Percentiles rank a stretch among this genome's conserved stretches.
phyloP scores from a whole-genome alignment of 2,113 vertebrate genomes.

The Empidonax traillii region DNA sequence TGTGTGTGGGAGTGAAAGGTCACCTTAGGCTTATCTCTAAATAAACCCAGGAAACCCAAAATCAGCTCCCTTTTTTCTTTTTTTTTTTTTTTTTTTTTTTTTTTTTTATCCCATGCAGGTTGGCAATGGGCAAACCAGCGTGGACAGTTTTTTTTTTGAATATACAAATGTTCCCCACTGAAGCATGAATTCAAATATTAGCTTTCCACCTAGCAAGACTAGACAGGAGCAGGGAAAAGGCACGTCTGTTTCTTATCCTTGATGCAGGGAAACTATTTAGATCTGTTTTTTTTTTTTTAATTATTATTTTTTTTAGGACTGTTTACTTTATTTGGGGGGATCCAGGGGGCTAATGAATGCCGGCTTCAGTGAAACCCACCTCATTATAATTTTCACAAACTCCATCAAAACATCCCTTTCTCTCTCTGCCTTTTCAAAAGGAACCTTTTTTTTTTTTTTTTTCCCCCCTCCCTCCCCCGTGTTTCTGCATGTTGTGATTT shows the following conservation, averaged over 20 bases:
- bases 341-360: slow-evolving; percentile 73
- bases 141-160: slow-evolving; percentile 31
- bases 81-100: background rate
- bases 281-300: slow-evolving; percentile 71
- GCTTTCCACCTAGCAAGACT: slow-evolving; percentile 71
- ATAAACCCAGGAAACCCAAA: slow-evolving; percentile 43
- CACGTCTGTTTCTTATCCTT: slow-evolving; percentile 74
- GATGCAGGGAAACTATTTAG: slow-evolving; percentile 82
- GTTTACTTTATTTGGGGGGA: slow-evolving; percentile 57
- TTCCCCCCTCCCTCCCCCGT: background rate
- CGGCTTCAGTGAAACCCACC: slow-evolving; percentile 69
- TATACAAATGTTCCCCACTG: slow-evolving; percentile 66
- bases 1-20: slow-evolving; percentile 59
- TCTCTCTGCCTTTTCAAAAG: background rate
- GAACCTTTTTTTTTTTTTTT: background rate
- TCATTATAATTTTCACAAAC: slow-evolving; percentile 56
- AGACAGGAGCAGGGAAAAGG: slow-evolving; percentile 70
- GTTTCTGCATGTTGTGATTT: slow-evolving; percentile 90
- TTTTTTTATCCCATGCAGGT: background rate
- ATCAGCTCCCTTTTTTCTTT: background rate
- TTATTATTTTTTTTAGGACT: slow-evolving; percentile 5
- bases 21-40: slow-evolving; percentile 34
- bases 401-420: slow-evolving; percentile 53
- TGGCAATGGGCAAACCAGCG: background rate
- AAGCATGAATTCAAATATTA: slow-evolving; percentile 80